Base-by-base conservation (phyloP, 2,113 vertebrate species). In the Phylloscopus whistleri region DNA sequence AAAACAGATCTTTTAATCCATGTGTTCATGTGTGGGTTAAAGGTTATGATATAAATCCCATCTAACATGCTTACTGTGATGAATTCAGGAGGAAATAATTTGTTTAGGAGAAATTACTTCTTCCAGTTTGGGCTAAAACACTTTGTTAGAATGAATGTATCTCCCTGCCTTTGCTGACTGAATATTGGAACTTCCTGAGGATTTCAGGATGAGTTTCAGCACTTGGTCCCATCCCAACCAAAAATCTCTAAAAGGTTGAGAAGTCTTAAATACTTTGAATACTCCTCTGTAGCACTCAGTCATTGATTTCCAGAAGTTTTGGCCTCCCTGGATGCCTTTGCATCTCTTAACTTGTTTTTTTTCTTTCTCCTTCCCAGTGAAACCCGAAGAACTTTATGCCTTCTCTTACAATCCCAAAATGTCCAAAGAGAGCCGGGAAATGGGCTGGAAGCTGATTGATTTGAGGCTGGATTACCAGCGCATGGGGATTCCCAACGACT, bases 331-430 rank as follows among this genome's bases (percentile, higher is more conserved):
- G 24, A 8, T 33, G 22, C 30, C 39, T 84, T 39, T 78, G 6
- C 63, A 39, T 67, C 30, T 87, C 53, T 37, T 91, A 60, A 84
- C 43, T 30, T n/a, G 24, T 44, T 63, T 43, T 73, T 60, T 30
- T 56, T 13, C 33, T 46, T 35, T 76, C 49, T 85, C n/a, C 58
- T 96, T 62, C 77, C 60, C 80, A 98, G 98, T 89, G 87, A 98
- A 96, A 90, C 72, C 95, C 1, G 98, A 99, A 92, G 98, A 98
- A 44, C 97, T 98, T 68, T 98, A 98, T 93, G 98, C 98, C 44
- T 99, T 98, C 85, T 97, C 98, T 39, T 99, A 98, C 82, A 98
- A 98, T 58, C 98, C 98, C 10, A 98, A 98, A 69, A 96, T 94
- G 83, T 97, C 97, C n/a, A 98, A 98, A 86, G 97, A 97, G 31